Evolutionary conservation across 2,113 vertebrate genomes (phyloP).

Genomic region (Jacana jacana): DNA sequence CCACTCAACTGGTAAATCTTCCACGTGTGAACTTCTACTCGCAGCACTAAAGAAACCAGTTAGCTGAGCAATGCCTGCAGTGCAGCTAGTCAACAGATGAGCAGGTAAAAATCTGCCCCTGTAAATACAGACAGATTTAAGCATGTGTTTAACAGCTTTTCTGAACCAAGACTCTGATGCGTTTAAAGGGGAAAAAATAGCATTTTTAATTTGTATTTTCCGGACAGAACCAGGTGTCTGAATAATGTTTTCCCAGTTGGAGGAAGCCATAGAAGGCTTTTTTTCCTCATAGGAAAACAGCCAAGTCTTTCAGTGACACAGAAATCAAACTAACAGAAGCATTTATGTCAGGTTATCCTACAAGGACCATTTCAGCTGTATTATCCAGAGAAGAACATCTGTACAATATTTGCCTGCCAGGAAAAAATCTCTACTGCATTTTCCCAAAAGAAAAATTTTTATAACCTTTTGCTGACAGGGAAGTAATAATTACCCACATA

Average conservation of each 20-base stretch:
- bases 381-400: constrained; percentile 53
- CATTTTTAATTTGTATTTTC: neutral
- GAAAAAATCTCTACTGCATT: constrained; percentile 24
- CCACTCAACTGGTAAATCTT: neutral
- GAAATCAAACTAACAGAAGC: constrained; percentile 20
- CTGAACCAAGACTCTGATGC: neutral
- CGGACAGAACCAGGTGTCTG: neutral
- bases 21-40: neutral
- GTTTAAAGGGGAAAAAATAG: neutral
- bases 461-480: constrained; percentile 67
- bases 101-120: neutral
- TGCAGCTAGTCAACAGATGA: neutral
- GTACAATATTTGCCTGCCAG: constrained; percentile 49
- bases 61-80: neutral
- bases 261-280: neutral
- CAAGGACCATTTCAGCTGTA: constrained; percentile 39
- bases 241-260: neutral
- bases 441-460: constrained; percentile 62
- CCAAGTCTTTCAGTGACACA: constrained; percentile 14
- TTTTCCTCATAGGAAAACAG: constrained; percentile 4
- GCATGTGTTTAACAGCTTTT: neutral
- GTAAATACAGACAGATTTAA: neutral
- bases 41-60: neutral
- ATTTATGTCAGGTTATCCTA: constrained; percentile 56
- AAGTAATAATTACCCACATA: constrained; percentile 67